Evolutionary conservation across 2,888 invertebrate species (phyloP), one percentile per base, ranked within the genome.

Genomic region (Argyresthia albistria): DNA sequence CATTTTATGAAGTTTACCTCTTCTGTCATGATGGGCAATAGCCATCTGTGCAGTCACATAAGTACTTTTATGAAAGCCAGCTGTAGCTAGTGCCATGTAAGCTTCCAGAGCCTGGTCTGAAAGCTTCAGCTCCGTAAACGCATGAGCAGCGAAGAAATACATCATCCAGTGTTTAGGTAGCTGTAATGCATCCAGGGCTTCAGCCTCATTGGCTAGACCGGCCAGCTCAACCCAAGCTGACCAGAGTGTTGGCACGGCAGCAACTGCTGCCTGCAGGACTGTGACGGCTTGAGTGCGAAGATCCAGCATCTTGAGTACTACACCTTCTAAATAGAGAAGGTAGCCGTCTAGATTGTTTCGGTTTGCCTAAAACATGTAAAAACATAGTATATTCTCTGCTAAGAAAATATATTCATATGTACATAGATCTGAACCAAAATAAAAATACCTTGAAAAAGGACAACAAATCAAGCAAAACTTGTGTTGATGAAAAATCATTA

Each of bases 141-240:
- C 93, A 73, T 97, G 95, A 0, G 94, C 97, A 56, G 95, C 88
- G 76, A 98, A 99, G 69, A 99, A 95, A 60, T 95, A 91, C 75
- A 94, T 94, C 90, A 98, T 96, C 98, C 98, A 99, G 76, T 97
- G 97, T 59, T 93, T 91, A 0, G 97, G 97, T 45, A 94, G 73
- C 54, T 90, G 88, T 4, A 93, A 70, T 3, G 89, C 86, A 55
- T 91, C 89, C 15, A 94, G 69, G 51, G 93, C 94, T 65, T 95
- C 94, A 75, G 93, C 93, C 64, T 95, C 95, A 57, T 92, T 91
- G 52, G 98, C 92, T 1, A 99, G 82, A 8, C 93, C 91, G 0
- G 97, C 94, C 11, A 99, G 82, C 74, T 98, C 98, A 39, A 96
- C 88, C 96, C 99, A 99, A 0, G 98, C 95, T 45, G 96, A 93